A percentile compares a stretch with the other conserved stretches of the same genome.
These are phyloP conservation scores for Apodemia zela DNA, from an alignment of 2,888 invertebrate species.

Conservation along the genomic window DNA sequence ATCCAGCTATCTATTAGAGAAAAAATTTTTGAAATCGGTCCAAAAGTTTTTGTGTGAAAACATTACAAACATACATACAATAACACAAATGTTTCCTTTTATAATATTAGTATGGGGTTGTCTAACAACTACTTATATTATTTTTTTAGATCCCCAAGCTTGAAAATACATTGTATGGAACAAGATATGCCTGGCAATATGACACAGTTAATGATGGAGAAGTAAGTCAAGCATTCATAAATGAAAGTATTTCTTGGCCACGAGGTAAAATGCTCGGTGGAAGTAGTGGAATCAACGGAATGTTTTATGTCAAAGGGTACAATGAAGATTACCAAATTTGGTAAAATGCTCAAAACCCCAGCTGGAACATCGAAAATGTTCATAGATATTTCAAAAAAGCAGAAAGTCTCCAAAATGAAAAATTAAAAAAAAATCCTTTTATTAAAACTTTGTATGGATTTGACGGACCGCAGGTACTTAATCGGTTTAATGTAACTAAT, in stretches of 20 bases:
- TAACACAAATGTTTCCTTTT: no score
- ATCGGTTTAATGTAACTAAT: conserved; percentile 62
- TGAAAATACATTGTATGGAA: conserved; percentile 41
- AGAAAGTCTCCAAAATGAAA: neutral
- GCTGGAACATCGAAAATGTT: neutral
- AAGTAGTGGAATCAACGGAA: conserved; percentile 68
- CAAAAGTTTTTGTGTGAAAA: no score
- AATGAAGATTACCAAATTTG: neutral
- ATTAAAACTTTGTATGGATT: conserved; percentile 51
- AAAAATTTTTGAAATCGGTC: no score
- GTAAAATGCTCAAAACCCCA: neutral
- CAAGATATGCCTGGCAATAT: conserved; percentile 88
- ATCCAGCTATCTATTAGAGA: no score
- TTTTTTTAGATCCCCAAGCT: conserved; percentile 42
- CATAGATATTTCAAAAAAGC: neutral
- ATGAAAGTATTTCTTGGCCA: conserved; percentile 66
- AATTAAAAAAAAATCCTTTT: neutral
- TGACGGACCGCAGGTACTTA: conserved; percentile 64
- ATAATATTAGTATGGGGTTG: no score
- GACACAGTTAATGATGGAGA: conserved; percentile 87
- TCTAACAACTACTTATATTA: no score
- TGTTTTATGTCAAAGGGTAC: neutral
- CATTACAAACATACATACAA: no score
- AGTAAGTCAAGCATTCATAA: conserved; percentile 82
- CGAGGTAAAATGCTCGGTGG: conserved; percentile 83